A percentile compares a stretch with the other conserved stretches of the same genome.
These are phyloP conservation scores for Rhinopomastus cyanomelas DNA, from an alignment of 2,113 vertebrate genomes.

Conservation along the genomic window DNA sequence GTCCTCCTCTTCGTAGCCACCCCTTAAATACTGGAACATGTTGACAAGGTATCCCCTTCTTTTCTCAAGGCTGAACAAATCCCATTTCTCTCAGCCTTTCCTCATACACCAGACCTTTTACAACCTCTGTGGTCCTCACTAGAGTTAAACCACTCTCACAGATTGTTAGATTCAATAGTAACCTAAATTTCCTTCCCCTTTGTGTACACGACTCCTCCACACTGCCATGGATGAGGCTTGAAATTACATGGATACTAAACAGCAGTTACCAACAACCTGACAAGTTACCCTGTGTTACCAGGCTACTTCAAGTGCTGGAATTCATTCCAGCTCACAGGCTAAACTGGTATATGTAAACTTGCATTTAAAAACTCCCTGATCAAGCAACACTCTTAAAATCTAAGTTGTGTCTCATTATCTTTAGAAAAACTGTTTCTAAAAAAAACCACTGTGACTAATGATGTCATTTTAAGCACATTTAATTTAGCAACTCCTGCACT, in stretches of 20 bases:
- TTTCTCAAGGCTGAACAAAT: neutral
- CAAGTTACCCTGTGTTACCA: neutral
- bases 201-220: rapidly evolving
- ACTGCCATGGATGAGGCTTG: neutral
- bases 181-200: neutral
- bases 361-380: neutral
- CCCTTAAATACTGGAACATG: neutral
- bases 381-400: neutral
- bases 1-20: neutral
- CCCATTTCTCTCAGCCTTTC: neutral
- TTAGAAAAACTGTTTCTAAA: neutral
- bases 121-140: neutral
- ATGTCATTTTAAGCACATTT: neutral
- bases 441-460: neutral
- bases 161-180: neutral
- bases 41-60: neutral
- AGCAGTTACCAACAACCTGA: rapidly evolving
- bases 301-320: neutral
- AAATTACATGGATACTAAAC: neutral
- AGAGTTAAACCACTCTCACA: neutral
- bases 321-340: neutral
- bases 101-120: neutral
- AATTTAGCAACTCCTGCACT: neutral
- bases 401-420: neutral
- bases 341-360: neutral